phyloP scores from a whole-genome alignment of 2,113 vertebrate species.

The Dipodomys ordii region DNA sequence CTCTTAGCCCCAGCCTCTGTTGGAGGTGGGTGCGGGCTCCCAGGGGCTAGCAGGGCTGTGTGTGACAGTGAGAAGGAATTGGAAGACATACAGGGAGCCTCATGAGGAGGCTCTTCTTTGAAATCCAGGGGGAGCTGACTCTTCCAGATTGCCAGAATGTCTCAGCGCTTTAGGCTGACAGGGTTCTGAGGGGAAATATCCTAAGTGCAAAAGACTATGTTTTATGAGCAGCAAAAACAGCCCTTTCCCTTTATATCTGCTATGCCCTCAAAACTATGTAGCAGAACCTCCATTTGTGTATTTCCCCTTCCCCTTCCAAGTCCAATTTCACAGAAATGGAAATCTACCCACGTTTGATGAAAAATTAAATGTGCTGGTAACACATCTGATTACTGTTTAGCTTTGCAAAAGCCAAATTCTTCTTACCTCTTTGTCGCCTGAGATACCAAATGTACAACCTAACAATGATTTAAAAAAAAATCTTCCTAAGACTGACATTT shows the following conservation, averaged over 20 bases:
- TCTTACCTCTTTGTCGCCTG: background rate
- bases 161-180: background rate
- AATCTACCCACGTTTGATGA: background rate
- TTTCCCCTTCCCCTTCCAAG: background rate
- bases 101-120: background rate
- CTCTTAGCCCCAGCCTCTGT: background rate
- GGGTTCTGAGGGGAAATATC: background rate
- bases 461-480: background rate
- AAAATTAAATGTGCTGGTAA: background rate
- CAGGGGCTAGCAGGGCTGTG: background rate
- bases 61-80: background rate
- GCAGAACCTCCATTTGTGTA: background rate
- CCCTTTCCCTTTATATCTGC: background rate
- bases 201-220: background rate
- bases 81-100: background rate
- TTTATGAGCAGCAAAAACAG: conserved; percentile 8
- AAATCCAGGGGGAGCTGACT: background rate
- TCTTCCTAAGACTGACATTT: background rate
- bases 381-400: background rate
- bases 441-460: background rate
- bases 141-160: background rate
- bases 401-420: background rate
- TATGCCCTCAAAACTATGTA: background rate
- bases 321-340: conserved; percentile 42
- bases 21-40: too few relatives aligned